These are phyloP conservation scores for Luffia ferchaultella DNA, from an alignment of 2,888 invertebrate species.

Conservation along the genomic window DNA sequence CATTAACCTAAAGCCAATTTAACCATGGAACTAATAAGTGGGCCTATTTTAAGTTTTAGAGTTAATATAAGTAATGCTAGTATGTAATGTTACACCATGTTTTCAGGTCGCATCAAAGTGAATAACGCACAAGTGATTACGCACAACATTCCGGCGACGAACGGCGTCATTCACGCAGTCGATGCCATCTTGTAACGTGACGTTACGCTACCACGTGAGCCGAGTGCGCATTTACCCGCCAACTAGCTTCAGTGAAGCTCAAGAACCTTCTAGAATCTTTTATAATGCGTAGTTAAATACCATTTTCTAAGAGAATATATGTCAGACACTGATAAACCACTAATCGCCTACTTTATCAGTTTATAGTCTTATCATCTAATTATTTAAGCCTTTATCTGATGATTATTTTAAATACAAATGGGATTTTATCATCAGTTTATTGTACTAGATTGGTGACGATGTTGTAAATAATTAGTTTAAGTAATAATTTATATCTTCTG, in stretches of 20 bases:
- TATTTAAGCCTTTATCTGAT: background rate
- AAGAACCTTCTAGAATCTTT: background rate
- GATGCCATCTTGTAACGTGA: conserved; percentile 60
- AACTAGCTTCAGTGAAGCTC: conserved; percentile 49
- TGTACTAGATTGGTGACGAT: background rate
- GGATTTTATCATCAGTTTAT: background rate
- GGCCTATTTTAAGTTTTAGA: no score
- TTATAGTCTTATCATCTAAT: background rate
- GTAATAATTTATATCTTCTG: conserved; percentile 1
- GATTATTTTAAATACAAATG: background rate
- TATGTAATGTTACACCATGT: no score
- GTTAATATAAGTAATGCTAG: no score
- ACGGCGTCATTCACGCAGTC: conserved; percentile 87
- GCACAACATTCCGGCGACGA: conserved; percentile 87
- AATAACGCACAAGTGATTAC: conserved; percentile 84
- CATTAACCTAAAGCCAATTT: no score
- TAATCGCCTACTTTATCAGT: background rate
- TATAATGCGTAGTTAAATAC: background rate
- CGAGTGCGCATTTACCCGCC: conserved; percentile 13
- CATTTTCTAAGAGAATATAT: background rate
- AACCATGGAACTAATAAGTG: no score
- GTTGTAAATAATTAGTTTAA: conserved; percentile 4
- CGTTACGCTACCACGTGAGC: conserved; percentile 9
- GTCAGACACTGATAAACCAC: no score
- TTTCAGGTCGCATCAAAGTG: conserved; percentile 82